Evolutionary conservation across 2,888 invertebrate genomes (phyloP), one percentile per base, ranked within the genome.

Genomic region (Silvanus unidentatus): DNA sequence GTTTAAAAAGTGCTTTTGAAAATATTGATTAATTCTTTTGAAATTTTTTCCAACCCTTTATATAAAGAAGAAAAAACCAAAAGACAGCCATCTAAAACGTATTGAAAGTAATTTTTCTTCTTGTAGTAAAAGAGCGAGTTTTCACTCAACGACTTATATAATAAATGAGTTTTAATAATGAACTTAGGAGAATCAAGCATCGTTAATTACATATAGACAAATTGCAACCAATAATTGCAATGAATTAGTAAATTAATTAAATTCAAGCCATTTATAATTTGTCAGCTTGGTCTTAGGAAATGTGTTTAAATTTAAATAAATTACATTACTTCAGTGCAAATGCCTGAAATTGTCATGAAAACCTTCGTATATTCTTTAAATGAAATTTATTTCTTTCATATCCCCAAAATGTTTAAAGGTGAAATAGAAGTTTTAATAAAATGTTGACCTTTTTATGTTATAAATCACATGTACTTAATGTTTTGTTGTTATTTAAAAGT

Each of bases 171-270:
- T 37, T 32, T 37, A 37, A 37, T 37, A 15, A 16, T 37, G 37
- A 32, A 12, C 16, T 9, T 12, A 3, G 10, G 37, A 16, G n/a
- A 37, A 37, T 37, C 37, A 37, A 37, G 37, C 37, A 37, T 37
- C 37, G 14, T 59, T 59, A 58, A 59, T 59, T 59, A n/a, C n/a
- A n/a, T n/a, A 59, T 53, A 54, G 51, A 47, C 55, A 53, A 58
- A 59, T 59, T 58, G 53, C 59, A 53, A 54, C 58, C 58, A 57
- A 57, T 56, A 58, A 58, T 59, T 58, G 53, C 54, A 44, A 47
- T 44, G 51, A 54, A 59, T 58, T 58, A 55, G 55, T 55, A 56
- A 58, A 57, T 57, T 57, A 58, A 58, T 58, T 57, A 48, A 52
- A 48, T 43, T 50, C 48, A 54, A 54, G 50, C 54, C 49, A 22